Evolutionary conservation across 2,888 invertebrate genomes (phyloP), one percentile per base, ranked within the genome.

Genomic region (Acrocyrtus sp.): DNA sequence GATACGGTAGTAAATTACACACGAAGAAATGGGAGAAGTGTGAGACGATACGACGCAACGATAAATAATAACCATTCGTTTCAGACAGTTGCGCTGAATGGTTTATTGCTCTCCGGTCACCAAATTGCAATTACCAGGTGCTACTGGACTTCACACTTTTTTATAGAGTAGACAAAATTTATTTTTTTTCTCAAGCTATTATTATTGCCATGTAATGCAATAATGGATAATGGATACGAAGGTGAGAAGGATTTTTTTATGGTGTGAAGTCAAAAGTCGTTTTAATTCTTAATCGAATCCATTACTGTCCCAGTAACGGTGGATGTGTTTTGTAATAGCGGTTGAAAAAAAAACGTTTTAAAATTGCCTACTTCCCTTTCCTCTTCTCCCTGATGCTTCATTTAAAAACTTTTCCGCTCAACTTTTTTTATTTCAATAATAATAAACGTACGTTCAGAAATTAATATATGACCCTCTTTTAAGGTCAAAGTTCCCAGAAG

Each of bases 51-150:
- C 15, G 27, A 57, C 58, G 57, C 27, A 72, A 57, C 63, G 57
- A 72, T 56, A 56, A 72, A 72, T 72, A 72, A 72, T 63, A 58
- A 63, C 41, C 63, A 70, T 63, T 72, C 72, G 72, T 58, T 72
- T 34, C 53, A 63, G 72, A 72, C 72, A 65, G 65, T 63, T 72
- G 50, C 57, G 65, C 65, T 72, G 72, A 72, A 72, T 72, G 72
- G 72, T 72, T 72, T 72, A 72, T 72, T 58, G 65, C 72, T 72
- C 72, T 72, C 58, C 72, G 72, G 72, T 72, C 72, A 65, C 63
- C 62, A 72, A 72, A 65, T 72, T 65, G 65, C 65, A 72, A 72
- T 72, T 72, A 65, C 63, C 63, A 65, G 72, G 72, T 72, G 72
- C 72, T 72, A 72, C 72, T 51, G 72, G 72, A 65, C 72, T 72